These are phyloP conservation scores for Hemiscyllium ocellatum DNA, from an alignment of 2,113 vertebrate genomes.

Conservation along the genomic window DNA sequence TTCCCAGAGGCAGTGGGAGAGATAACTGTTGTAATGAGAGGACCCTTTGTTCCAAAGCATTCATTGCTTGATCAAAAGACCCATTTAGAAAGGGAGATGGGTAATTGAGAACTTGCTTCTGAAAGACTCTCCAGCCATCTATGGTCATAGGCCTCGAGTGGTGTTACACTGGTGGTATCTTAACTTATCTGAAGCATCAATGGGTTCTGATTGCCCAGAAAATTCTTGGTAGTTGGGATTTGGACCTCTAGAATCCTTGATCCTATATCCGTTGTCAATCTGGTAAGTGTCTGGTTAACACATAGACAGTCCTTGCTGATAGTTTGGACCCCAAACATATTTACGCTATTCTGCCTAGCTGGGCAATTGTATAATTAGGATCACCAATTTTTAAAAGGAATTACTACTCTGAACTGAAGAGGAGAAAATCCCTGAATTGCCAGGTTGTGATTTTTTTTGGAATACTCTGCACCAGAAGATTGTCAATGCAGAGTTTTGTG, in stretches of 20 bases:
- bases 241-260: no score
- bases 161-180: no score
- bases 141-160: no score
- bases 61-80: not conserved
- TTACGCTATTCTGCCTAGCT: not conserved
- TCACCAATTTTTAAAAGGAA: not conserved
- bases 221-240: no score
- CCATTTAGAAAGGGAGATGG: not conserved
- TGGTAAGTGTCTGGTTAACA: no score
- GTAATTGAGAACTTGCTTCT: not conserved
- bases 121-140: not conserved
- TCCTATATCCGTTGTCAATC: no score
- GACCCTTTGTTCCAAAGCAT: not conserved
- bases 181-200: no score
- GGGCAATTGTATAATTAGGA: not conserved
- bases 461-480: not conserved
- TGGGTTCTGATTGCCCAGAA: no score
- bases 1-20: no score
- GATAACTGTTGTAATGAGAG: not conserved
- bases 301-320: not conserved
- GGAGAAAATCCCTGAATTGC: not conserved
- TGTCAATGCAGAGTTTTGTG: not conserved
- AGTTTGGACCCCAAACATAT: not conserved
- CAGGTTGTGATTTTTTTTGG: not conserved
- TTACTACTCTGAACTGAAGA: not conserved